Evolutionary conservation across 2,797 vertebrate species (phyloP).

Genomic region (Pipistrellus kuhlii): DNA sequence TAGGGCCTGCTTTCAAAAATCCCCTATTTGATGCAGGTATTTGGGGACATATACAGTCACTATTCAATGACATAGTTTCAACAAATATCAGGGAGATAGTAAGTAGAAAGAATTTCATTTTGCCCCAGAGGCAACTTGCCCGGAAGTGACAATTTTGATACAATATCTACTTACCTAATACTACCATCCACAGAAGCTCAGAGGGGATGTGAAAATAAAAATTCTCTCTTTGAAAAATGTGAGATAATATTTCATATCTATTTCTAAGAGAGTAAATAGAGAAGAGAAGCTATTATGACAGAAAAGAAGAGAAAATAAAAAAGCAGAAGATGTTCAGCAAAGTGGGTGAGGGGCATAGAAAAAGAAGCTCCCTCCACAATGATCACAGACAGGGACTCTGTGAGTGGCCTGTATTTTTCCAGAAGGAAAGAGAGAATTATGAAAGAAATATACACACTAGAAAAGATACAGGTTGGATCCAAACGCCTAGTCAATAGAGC

Average conservation of each 20-base stretch:
- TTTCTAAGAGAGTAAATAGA: neutral
- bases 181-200: neutral
- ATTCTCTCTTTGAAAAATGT: constrained; percentile 23
- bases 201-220: neutral
- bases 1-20: constrained; percentile 1
- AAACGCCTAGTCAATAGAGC: neutral
- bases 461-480: neutral
- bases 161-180: neutral
- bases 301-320: neutral
- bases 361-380: neutral
- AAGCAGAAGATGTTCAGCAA: neutral
- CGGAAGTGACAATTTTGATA: neutral
- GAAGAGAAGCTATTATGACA: neutral
- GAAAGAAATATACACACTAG: neutral
- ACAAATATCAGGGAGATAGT: neutral
- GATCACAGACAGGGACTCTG: neutral
- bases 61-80: neutral
- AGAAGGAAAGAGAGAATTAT: constrained; percentile 29
- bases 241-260: neutral
- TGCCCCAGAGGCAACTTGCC: neutral
- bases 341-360: accelerated
- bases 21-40: neutral
- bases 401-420: neutral
- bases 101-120: neutral
- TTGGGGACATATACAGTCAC: neutral